A percentile compares a stretch with the other conserved stretches of the same genome.
These are phyloP conservation scores for Cyclargus thomasi DNA, from an alignment of 1,140 invertebrate genomes.

Conservation along the genomic window DNA sequence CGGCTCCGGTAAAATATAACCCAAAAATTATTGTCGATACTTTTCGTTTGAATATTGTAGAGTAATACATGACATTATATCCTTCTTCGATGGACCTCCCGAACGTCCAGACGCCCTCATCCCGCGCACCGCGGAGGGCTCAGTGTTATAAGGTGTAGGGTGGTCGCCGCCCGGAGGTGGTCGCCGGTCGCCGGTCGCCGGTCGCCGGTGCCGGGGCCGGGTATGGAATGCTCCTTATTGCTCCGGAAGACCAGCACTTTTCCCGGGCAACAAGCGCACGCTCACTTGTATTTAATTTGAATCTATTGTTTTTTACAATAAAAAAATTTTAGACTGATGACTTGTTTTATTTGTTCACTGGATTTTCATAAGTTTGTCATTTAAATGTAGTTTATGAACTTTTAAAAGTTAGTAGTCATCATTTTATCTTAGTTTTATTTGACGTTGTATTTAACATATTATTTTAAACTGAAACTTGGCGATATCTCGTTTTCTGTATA, in stretches of 20 bases:
- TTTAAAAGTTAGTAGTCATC: too few species aligned
- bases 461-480: too few species aligned
- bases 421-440: too few species aligned
- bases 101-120: neutral
- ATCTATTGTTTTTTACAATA: conserved; percentile 69
- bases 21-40: neutral
- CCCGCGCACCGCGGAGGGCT: neutral
- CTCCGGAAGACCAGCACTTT: conserved; percentile 70
- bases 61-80: neutral
- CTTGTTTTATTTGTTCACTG: conserved; percentile 31
- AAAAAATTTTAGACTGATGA: conserved; percentile 68
- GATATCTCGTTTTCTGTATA: too few species aligned
- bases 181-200: neutral
- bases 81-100: neutral
- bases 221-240: conserved; percentile 52
- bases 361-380: too few species aligned
- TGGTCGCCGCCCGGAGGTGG: neutral
- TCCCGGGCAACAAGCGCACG: conserved; percentile 70
- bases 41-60: neutral
- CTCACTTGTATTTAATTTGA: conserved; percentile 62
- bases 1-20: neutral
- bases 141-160: neutral
- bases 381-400: too few species aligned
- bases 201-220: neutral
- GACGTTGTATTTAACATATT: too few species aligned